Base-by-base conservation (phyloP, 2,113 vertebrate genomes). In the Scomber scombrus region DNA sequence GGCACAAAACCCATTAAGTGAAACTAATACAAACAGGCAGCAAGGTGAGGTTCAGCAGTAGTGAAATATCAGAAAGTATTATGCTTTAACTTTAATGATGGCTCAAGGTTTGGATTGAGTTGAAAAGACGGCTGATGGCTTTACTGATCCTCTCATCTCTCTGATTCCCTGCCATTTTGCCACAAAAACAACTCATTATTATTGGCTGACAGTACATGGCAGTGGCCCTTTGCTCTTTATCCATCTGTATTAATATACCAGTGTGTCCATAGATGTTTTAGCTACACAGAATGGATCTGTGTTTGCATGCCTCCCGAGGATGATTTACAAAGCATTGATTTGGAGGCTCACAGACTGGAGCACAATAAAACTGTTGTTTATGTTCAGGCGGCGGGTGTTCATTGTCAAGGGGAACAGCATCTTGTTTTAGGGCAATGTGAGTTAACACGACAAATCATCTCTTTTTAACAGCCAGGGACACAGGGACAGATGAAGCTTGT, bases 331-430 rank as follows among this genome's bases (percentile, higher is more conserved):
- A 85, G 79, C 80, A 85, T 79, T 57, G 89, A 91, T 89, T 71
- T 86, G 78, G 80, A 81, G 60, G 84, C 74, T 71, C 66, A 21
- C 74, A 50, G 57, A 51, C 82, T 64, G 64, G 63, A 77, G 78
- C 81, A 86, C 88, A 88, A 90, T 95, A 92, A 93, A 93, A 88
- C 31, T 5, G 57, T 79, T 91, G 92, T 90, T 91, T 93, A 93
- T 85, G 76, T 79, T 85, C 74, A 54, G 75, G 55, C 61, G 0
- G 58, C 43, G 77, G 43, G 76, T 82, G 73, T 88, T 93, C 86
- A 86, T 80, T 86, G 87, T 90, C 87, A 78, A 74, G 56, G 78
- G 65, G 75, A 79, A 47, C 43, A 11, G 68, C 85, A 46, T 89
- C 87, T 90, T 84, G 82, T 92, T 90, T 92, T 81, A 81, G 72